A percentile compares a stretch with the other conserved stretches of the same genome.
These are phyloP conservation scores for Rhizoglyphus robini DNA, from an alignment of 1,140 invertebrate genomes.

Conservation along the genomic window DNA sequence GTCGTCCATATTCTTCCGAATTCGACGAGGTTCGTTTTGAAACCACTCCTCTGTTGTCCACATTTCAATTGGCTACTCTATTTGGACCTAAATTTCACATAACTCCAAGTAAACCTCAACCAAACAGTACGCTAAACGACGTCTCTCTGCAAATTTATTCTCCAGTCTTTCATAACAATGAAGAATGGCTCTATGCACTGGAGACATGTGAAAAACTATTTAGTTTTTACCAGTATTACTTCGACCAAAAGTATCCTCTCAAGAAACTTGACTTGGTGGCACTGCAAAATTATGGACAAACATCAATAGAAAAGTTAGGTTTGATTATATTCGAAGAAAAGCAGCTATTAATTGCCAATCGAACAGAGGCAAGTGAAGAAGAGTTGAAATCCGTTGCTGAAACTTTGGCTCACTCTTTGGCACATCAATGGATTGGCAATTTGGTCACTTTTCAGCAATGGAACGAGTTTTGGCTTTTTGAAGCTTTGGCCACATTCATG, in stretches of 20 bases:
- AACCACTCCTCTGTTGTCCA: constrained; percentile 85
- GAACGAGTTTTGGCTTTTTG: constrained; percentile 83
- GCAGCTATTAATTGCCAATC: constrained; percentile 53
- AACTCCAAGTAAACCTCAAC: constrained; percentile 47
- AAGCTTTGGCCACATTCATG: constrained; percentile 73
- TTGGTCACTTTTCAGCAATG: constrained; percentile 65
- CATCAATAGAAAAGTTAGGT: constrained; percentile 86
- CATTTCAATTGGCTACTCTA: constrained; percentile 79
- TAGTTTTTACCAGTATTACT: constrained; percentile 27
- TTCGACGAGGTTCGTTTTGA: constrained; percentile 57
- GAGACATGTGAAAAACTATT: constrained; percentile 36
- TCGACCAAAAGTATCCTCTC: constrained; percentile 72
- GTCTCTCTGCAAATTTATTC: neutral
- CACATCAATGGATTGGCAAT: constrained; percentile 64
- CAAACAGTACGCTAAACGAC: constrained; percentile 36
- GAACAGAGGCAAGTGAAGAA: constrained; percentile 37
- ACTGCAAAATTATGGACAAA: constrained; percentile 57
- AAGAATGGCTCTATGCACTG: constrained; percentile 80
- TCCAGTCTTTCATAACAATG: constrained; percentile 28
- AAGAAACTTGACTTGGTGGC: constrained; percentile 92
- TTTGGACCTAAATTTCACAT: constrained; percentile 89
- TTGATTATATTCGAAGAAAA: constrained; percentile 64
- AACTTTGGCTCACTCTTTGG: constrained; percentile 56
- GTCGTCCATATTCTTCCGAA: constrained; percentile 26
- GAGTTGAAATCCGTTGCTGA: constrained; percentile 45